Conservation (phyloP, 2,888 invertebrate species). For the Cantharis rufa region DNA sequence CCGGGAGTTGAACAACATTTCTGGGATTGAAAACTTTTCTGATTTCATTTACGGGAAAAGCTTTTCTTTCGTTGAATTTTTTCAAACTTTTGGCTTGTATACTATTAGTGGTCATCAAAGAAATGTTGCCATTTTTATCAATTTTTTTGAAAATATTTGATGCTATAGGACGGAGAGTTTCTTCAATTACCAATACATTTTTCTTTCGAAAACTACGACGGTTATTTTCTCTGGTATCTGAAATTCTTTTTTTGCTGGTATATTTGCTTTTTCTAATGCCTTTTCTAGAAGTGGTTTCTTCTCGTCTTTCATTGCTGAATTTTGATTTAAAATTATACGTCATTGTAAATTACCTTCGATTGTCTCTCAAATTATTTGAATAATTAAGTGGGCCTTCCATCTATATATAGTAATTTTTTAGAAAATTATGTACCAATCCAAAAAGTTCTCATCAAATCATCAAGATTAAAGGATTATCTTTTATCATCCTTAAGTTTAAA, state of each 20-base stretch:
- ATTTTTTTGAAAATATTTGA: neutral
- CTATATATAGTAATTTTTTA: too few species aligned
- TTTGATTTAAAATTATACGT: neutral
- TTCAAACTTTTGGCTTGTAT: neutral
- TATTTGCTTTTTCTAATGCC: neutral
- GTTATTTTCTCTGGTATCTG: neutral
- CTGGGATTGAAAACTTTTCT: neutral
- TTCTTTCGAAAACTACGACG: neutral
- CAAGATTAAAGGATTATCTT: too few species aligned
- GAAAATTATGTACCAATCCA: too few species aligned
- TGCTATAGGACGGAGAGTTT: neutral
- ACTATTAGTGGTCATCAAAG: neutral
- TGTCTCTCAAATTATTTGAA: too few species aligned
- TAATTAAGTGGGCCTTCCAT: too few species aligned
- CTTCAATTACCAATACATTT: neutral
- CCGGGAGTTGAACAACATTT: too few species aligned
- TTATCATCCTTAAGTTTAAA: too few species aligned
- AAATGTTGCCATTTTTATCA: neutral
- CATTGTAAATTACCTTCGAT: neutral
- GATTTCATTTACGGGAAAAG: neutral
- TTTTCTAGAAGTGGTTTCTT: neutral
- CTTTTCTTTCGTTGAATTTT: neutral
- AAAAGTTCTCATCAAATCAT: too few species aligned
- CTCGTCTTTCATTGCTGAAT: neutral
- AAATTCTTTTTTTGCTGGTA: neutral